Evolutionary conservation across 2,797 vertebrate species (phyloP).

Genomic region (Semotilus atromaculatus): DNA sequence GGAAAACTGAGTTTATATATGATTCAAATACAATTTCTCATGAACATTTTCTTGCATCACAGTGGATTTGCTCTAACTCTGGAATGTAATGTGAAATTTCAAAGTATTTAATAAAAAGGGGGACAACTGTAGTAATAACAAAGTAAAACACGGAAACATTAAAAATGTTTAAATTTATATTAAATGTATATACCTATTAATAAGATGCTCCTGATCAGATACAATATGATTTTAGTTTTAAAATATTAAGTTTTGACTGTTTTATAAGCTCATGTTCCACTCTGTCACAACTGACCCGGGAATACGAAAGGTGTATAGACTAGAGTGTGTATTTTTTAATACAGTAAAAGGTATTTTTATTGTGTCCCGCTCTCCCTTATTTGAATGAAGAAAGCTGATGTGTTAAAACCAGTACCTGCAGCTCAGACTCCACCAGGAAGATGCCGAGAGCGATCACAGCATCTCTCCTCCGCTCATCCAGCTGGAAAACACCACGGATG

Average conservation of each 20-base stretch:
- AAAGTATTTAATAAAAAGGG: neutral
- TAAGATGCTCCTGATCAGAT: neutral
- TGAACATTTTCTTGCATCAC: neutral
- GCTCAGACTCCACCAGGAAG: constrained; percentile 94
- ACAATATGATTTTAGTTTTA: neutral
- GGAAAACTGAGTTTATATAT: neutral
- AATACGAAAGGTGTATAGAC: neutral
- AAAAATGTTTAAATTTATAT: neutral
- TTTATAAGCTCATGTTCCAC: neutral
- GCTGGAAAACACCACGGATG: constrained; percentile 92
- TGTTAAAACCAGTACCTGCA: constrained; percentile 83
- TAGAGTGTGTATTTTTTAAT: too few species aligned
- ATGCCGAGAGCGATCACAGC: constrained; percentile 96
- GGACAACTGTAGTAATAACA: neutral
- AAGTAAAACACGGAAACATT: neutral
- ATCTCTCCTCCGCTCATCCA: constrained; percentile 94
- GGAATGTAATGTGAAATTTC: too few species aligned
- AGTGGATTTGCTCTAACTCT: too few species aligned
- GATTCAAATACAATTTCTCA: neutral
- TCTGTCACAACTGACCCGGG: neutral
- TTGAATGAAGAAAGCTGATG: neutral
- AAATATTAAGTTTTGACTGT: neutral
- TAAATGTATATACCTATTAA: too few species aligned
- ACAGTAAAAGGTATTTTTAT: neutral
- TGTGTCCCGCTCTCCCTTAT: neutral